phyloP scores from a whole-genome alignment of 1,140 invertebrate genomes.

The Aporrectodea caliginosa region DNA sequence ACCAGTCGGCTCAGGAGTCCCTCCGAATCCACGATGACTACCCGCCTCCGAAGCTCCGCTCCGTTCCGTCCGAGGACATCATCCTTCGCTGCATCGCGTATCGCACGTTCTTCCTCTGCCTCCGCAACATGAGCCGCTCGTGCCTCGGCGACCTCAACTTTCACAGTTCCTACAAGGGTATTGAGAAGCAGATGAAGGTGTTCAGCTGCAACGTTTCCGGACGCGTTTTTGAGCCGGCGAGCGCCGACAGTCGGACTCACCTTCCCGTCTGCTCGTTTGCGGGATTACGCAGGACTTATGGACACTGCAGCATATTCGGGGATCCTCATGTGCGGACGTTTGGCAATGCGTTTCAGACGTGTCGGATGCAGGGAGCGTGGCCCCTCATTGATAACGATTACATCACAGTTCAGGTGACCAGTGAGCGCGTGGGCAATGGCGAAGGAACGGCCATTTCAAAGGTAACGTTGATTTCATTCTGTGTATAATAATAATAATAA shows the following conservation, averaged over 20 bases:
- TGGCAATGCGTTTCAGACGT: conserved; percentile 60
- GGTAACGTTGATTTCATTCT: too few relatives aligned
- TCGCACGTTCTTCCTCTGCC: conserved; percentile 28
- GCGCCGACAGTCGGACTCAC: conserved; percentile 35
- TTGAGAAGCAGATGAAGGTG: conserved; percentile 22
- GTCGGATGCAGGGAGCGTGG: conserved; percentile 61
- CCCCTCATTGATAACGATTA: conserved; percentile 63
- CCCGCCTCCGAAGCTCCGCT: not conserved
- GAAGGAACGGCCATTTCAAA: not conserved
- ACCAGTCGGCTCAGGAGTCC: conserved; percentile 11
- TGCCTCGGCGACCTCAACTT: conserved; percentile 28
- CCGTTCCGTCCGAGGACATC: not conserved
- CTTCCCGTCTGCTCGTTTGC: conserved; percentile 26
- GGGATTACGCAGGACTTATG: conserved; percentile 35
- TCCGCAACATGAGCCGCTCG: conserved; percentile 13
- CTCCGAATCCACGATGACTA: conserved; percentile 11
- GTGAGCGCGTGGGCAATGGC: conserved; percentile 52
- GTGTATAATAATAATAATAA: too few relatives aligned
- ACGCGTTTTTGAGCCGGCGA: conserved; percentile 20
- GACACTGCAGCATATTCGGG: conserved; percentile 62
- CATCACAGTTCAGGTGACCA: conserved; percentile 64
- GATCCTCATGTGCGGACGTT: conserved; percentile 65
- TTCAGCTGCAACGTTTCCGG: conserved; percentile 24
- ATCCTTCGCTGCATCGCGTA: conserved; percentile 11
- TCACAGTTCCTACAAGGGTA: conserved; percentile 18